A percentile compares a stretch with the other conserved stretches of the same genome.
Evolutionary conservation across 2,797 vertebrate genomes (phyloP).

Genomic region (Acrossocheilus wenchowensis): DNA sequence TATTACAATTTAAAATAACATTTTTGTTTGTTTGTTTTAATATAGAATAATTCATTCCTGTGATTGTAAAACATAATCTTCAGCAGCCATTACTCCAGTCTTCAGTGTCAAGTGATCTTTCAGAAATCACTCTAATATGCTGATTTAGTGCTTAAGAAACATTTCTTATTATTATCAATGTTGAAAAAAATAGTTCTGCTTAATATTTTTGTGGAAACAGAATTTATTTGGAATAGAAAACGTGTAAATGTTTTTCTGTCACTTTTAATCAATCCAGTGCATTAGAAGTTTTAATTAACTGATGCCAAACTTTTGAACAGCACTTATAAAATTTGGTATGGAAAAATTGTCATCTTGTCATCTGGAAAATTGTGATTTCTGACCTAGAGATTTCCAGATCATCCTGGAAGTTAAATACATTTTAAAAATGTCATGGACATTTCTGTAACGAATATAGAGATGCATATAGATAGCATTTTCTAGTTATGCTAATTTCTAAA

Average conservation of each 20-base stretch:
- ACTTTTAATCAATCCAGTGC: not conserved
- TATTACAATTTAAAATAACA: not conserved
- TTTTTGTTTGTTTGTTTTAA: not conserved
- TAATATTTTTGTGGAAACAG: not conserved
- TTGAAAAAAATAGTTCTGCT: not conserved
- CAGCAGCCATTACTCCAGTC: not conserved
- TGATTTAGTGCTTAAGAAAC: not conserved
- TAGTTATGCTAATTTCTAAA: not conserved
- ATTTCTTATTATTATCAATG: not conserved
- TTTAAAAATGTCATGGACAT: not conserved
- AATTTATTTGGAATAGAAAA: not conserved
- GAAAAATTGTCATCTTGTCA: not conserved
- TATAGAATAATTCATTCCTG: not conserved
- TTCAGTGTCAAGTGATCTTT: not conserved
- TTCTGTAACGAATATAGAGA: not conserved
- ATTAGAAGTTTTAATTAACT: not conserved
- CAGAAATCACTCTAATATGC: not conserved
- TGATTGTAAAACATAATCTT: not conserved
- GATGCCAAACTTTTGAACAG: not conserved
- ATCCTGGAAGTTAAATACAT: not conserved
- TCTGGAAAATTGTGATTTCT: not conserved
- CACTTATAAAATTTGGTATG: not conserved
- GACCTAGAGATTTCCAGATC: no score
- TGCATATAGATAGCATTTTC: not conserved
- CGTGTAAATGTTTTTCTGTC: not conserved